Base-by-base conservation (phyloP, 53 echinoderm and acorn worm species). In the Paracentrotus lividus region DNA sequence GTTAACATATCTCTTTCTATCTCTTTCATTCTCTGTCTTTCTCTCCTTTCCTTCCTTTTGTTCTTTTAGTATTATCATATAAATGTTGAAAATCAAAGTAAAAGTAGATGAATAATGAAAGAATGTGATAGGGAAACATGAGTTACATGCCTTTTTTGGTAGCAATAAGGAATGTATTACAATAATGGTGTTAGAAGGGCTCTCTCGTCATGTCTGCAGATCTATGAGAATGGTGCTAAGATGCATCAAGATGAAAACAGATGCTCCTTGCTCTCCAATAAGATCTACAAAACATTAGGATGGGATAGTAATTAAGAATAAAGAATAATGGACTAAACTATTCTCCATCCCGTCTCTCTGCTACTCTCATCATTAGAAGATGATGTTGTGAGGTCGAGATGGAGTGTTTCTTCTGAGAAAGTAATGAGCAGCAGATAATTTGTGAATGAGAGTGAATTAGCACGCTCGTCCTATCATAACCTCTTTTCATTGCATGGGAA, bases 381-480 rank as follows among this genome's bases (percentile, higher is more conserved):
- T 81, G 81, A 81, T 81, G 81, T 5, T 45, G 45, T 47, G 47
- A n/a, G 81, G 24, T 21, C 81, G 47, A 81, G 81, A 81, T 81
- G 81, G 81, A 47, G 44, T 26, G 81, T 47, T 45, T 5, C 81
- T 81, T 49, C 86, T 86, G 86, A 55, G 56, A 86, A 86, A 86
- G 57, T 16, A 4, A 86, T 86, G 38, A 86, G 56, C 86, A 54
- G 86, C 57, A 55, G 86, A 53, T 86, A 86, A 86, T 56, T 86
- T 54, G 55, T 86, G 86, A 86, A 86, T 86, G 86, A 86, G 86
- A 86, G 86, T 86, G 86, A 56, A 86, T 56, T 86, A 86, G 86
- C 86, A 86, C 34, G 8, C 86, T 45, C 38, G 38, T 34, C 86
- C 86, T 31, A 86, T 27, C 56, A 54, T 86, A 86, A 86, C 86